phyloP scores from a whole-genome alignment of 2,797 vertebrate genomes.

The Sebastes kiyomatsui region DNA sequence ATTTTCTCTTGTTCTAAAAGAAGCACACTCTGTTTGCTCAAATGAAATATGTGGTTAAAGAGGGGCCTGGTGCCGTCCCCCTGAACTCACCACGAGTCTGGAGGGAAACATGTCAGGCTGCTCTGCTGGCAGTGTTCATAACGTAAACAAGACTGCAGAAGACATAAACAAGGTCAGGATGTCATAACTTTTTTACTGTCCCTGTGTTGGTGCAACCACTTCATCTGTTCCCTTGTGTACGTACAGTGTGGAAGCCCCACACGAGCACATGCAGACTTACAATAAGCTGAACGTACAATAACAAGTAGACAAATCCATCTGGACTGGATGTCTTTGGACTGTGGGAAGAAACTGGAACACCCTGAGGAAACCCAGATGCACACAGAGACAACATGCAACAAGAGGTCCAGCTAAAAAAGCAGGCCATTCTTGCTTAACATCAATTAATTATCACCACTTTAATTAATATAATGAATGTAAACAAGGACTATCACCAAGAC shows the following conservation, averaged over 20 bases:
- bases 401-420: background rate
- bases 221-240: background rate
- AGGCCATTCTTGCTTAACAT: background rate
- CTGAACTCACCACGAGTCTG: background rate
- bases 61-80: background rate
- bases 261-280: background rate
- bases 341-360: background rate
- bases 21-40: background rate
- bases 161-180: slow-evolving; percentile 3
- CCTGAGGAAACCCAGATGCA: background rate
- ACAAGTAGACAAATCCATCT: background rate
- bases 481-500: no score
- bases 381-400: background rate
- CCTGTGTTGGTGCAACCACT: slow-evolving; percentile 5
- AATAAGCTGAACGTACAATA: background rate
- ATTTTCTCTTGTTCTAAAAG: background rate
- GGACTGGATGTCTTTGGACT: background rate
- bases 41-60: background rate
- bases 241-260: background rate
- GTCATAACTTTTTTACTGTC: background rate
- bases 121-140: background rate
- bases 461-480: no score
- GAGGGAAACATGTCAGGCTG: background rate
- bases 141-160: slow-evolving; percentile 14
- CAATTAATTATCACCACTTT: no score